Evolutionary conservation across 2,888 invertebrate species (phyloP), one percentile per base, ranked within the genome.

Genomic region (Ecliptopera silaceata): DNA sequence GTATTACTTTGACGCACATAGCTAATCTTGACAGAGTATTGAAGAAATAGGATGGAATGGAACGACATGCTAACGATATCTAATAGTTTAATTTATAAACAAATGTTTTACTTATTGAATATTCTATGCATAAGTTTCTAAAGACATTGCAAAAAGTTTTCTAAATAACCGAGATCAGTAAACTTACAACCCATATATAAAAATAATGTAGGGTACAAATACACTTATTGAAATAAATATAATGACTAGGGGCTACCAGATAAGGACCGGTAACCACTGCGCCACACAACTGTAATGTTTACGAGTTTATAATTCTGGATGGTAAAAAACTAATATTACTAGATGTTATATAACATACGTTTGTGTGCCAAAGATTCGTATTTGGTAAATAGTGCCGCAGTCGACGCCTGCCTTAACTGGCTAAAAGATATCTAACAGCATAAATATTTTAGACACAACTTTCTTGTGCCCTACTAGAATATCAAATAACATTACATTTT

Each of bases 361-460:
- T 34, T 13, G 13, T 22, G 2, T 22, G 22, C 22, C 22, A 22
- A 4, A 22, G 22, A 5, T 1, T 6, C 15, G 36, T 10, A n/a
- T 15, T 15, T 15, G 0, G 36, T 34, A 18, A 8, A 26, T 26
- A 1, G 26, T 26, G 26, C 26, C 18, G 39, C 39, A 11, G 13
- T 11, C 32, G 13, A 15, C 45, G 13, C 6, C 32, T 34, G 34
- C 45, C 31, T 32, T 44, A 44, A 44, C 10, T 26, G 13, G 42
- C 13, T 20, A 26, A 26, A 42, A 22, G 1, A 26, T 26, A 42
- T 26, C 8, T 26, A 46, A 12, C 12, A 22, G 13, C n/a, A 18
- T 38, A 44, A 26, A 50, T 38, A 47, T 42, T 47, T 47, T 36
- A 43, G 56, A 57, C 47, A 38, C 51, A 51, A 47, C 41, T 51